Conservation (phyloP, 2,888 invertebrate genomes). For the Luffia ferchaultella region DNA sequence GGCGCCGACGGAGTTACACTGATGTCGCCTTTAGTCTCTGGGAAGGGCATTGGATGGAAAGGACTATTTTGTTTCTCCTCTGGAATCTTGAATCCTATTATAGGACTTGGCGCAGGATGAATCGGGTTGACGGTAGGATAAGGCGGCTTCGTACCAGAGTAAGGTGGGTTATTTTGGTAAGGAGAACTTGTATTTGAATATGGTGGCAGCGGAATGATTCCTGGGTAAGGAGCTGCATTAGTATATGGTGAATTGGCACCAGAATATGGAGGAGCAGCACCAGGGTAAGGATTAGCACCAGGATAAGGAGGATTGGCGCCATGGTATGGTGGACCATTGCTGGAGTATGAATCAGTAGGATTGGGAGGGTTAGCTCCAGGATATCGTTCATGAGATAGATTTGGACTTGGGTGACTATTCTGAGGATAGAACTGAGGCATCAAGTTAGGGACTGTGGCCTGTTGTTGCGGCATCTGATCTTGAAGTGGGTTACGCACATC, state of each 20-base stretch:
- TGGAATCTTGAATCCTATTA: conserved; percentile 1
- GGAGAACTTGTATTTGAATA: conserved; percentile 8
- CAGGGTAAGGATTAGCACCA: conserved; percentile 13
- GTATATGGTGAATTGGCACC: conserved; percentile 18
- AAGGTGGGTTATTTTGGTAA: conserved; percentile 4
- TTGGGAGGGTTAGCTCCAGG: conserved; percentile 17
- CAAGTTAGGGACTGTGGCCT: conserved; percentile 5
- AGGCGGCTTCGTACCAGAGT: conserved; percentile 1
- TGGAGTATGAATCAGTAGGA: conserved; percentile 8
- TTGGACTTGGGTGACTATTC: background rate
- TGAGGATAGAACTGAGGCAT: conserved; percentile 19
- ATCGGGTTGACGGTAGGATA: conserved; percentile 11
- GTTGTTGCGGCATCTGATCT: conserved; percentile 22
- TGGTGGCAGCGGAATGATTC: conserved; percentile 3
- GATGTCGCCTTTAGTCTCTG: conserved; percentile 13
- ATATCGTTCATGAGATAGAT: conserved; percentile 5
- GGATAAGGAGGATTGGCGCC: conserved; percentile 16
- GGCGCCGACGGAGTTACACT: conserved; percentile 9
- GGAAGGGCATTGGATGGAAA: conserved; percentile 23
- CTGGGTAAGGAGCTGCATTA: conserved; percentile 6
- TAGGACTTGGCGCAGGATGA: conserved; percentile 13
- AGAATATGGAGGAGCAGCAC: conserved; percentile 14
- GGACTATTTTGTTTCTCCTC: conserved; percentile 11
- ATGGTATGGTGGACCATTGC: conserved; percentile 19
- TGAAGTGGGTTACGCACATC: conserved; percentile 23